These are phyloP conservation scores for Drosophila ogumai DNA, from an alignment of 1,140 invertebrate species.

Conservation along the genomic window DNA sequence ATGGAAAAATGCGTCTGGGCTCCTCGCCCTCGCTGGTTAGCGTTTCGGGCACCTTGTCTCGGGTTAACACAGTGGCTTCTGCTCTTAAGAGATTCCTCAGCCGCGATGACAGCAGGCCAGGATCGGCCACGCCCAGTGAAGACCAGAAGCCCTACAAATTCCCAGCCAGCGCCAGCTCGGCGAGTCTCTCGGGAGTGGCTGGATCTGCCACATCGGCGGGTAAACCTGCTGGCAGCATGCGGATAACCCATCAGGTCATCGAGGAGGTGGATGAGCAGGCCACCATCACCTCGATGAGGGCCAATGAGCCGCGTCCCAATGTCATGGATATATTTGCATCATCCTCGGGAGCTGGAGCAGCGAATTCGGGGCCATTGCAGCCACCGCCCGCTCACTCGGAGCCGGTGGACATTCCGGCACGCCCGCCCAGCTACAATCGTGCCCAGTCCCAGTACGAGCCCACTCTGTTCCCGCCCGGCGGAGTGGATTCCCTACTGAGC, in stretches of 20 bases:
- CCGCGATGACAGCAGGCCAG: constrained; percentile 87
- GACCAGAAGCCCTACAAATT: constrained; percentile 74
- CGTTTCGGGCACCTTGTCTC: constrained; percentile 87
- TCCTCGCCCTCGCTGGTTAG: constrained; percentile 86
- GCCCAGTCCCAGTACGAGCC: constrained; percentile 72
- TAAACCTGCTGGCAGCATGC: constrained; percentile 87
- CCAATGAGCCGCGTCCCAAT: constrained; percentile 86
- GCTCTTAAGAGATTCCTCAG: constrained; percentile 91
- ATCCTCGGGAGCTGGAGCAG: constrained; percentile 29
- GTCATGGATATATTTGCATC: constrained; percentile 87
- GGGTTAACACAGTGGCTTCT: constrained; percentile 90
- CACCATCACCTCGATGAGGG: constrained; percentile 90
- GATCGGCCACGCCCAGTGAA: constrained; percentile 77
- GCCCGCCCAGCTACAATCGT: constrained; percentile 59
- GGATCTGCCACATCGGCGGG: constrained; percentile 24
- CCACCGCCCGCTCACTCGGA: constrained; percentile 72
- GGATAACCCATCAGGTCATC: constrained; percentile 91
- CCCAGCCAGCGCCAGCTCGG: constrained; percentile 74
- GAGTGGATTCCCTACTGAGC: constrained; percentile 69
- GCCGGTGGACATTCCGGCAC: constrained; percentile 85
- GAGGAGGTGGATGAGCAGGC: constrained; percentile 93
- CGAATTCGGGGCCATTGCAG: constrained; percentile 81
- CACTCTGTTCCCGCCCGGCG: constrained; percentile 70
- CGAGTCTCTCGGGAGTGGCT: constrained; percentile 57
- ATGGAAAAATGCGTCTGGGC: constrained; percentile 85